Base-by-base conservation (phyloP, 2,113 vertebrate species). In the Periophthalmus modestus region DNA sequence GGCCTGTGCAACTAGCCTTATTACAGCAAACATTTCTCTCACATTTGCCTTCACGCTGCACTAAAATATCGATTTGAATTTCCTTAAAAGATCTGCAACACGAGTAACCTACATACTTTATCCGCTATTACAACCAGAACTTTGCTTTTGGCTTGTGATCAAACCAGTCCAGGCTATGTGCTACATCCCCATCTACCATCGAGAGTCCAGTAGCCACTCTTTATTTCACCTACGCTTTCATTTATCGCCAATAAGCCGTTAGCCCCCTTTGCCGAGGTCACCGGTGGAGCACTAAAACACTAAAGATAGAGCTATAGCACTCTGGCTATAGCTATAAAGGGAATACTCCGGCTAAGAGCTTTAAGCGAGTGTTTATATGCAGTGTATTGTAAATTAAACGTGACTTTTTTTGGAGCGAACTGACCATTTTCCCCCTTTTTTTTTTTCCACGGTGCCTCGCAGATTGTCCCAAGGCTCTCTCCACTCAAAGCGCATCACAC, bases 401-500 rank as follows among this genome's bases (percentile, higher is more conserved):
- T 80, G 55, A 43, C 69, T 81, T 71, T 78, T 75, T 72, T 75
- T 24, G 19, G 72, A 76, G 58, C 68, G 18, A 24, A 39, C 2
- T 39, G 72, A 69, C 73, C 57, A 69, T 66, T 80, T 88, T 73
- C 24, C 59, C 14, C n/a, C n/a, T n/a, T n/a, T n/a, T 59, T 83
- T 76, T 78, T 50, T 68, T 70, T n/a, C 71, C 67, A 66, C 66
- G 70, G 52, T 72, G 81, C 83, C 69, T 90, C 71, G 81, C 82
- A 88, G 78, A 90, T 90, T 78, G 84, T 85, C 87, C 85, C 81
- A 72, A 74, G 85, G 85, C 87, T 74, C 81, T 87, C 76, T 87
- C 63, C 83, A 87, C 92, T 89, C 81, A 82, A 72, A 79, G 77
- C 79, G 72, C 83, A 91, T 92, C 91, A 92, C 86, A 85, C 87